Percentiles rank a stretch among this genome's conserved stretches.
Evolutionary conservation across 1,140 invertebrate species (phyloP).

Genomic region (Drosophila punjabiensis): DNA sequence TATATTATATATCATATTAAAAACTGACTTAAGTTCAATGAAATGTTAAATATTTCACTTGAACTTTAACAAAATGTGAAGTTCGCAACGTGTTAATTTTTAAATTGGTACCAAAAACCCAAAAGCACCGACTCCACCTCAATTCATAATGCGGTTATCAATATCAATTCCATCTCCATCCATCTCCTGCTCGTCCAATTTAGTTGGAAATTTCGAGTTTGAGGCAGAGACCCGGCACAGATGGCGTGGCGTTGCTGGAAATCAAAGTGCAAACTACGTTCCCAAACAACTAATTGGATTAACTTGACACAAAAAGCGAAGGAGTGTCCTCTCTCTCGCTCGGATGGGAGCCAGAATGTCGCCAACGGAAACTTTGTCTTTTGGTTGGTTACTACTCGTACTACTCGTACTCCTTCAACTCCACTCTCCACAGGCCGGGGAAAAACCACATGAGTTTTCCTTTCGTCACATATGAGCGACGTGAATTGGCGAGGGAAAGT

Average conservation of each 20-base stretch:
- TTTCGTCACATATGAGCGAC: conserved; percentile 67
- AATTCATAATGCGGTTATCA: conserved; percentile 49
- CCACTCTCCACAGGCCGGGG: conserved; percentile 11
- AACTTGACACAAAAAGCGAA: conserved; percentile 72
- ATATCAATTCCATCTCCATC: conserved; percentile 48
- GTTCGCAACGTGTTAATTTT: not conserved
- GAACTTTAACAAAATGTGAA: too few species aligned
- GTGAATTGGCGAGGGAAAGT: conserved; percentile 42
- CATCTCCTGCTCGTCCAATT: conserved; percentile 35
- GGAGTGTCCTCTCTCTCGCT: conserved; percentile 9
- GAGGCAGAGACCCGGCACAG: conserved; percentile 4
- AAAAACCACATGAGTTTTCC: conserved; percentile 50
- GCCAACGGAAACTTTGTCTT: conserved; percentile 76
- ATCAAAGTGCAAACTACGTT: conserved; percentile 78
- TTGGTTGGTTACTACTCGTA: conserved; percentile 33
- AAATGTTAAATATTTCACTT: not conserved
- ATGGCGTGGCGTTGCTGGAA: conserved; percentile 30
- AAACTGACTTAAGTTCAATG: not conserved
- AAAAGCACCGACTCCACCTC: not conserved
- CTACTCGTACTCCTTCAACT: conserved; percentile 38
- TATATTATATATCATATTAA: too few species aligned
- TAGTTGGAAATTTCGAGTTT: conserved; percentile 2
- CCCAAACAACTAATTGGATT: conserved; percentile 77
- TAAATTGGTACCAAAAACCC: not conserved
- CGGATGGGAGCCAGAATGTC: conserved; percentile 47